phyloP scores from a whole-genome alignment of 2,113 vertebrate species.

The Callospermophilus lateralis region DNA sequence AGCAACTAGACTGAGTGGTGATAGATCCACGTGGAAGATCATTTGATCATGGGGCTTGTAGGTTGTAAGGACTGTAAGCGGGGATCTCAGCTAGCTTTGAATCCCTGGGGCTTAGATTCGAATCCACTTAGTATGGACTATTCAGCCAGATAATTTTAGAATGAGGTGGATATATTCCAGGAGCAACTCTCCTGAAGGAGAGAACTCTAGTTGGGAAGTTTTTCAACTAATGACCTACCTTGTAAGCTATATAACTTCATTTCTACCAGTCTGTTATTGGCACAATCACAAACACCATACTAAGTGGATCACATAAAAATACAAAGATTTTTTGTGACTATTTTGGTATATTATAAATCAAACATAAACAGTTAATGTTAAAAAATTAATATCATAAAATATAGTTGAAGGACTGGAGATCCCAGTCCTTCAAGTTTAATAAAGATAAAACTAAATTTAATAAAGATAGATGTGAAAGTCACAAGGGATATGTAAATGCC shows the following conservation, averaged over 20 bases:
- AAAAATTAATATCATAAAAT: not conserved
- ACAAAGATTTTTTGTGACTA: not conserved
- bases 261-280: not conserved
- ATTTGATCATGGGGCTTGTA: not conserved
- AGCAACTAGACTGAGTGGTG: not conserved
- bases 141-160: not conserved
- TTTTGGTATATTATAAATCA: not conserved
- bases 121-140: not conserved
- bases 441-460: too few relatives aligned
- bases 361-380: not conserved
- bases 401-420: not conserved
- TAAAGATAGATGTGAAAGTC: slow-evolving; percentile 6
- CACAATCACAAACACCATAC: not conserved
- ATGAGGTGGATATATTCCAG: not conserved
- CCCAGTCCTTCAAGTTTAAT: too few relatives aligned
- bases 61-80: not conserved
- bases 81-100: not conserved
- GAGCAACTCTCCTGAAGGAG: not conserved
- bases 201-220: not conserved
- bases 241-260: not conserved
- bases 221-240: not conserved
- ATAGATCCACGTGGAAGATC: not conserved
- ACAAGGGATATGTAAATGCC: not conserved
- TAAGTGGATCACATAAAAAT: not conserved
- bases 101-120: fast-evolving